Percentiles rank a stretch among this genome's conserved stretches.
These are phyloP conservation scores for Rhinoptilus africanus DNA, from an alignment of 2,113 vertebrate genomes.

Conservation along the genomic window DNA sequence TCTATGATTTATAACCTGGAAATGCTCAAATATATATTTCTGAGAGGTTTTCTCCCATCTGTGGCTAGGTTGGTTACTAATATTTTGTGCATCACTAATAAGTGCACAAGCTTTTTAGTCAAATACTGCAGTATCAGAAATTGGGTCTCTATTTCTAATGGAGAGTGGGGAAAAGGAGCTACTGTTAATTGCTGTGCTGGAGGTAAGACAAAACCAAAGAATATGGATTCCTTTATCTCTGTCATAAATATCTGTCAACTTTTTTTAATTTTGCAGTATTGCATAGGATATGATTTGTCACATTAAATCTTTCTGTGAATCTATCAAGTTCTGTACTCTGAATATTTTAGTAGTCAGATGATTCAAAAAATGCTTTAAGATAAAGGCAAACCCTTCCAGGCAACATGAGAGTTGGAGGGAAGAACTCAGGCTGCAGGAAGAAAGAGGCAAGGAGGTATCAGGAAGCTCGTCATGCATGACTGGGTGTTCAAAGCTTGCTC, in stretches of 20 bases:
- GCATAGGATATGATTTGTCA: neutral
- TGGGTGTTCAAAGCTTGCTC: neutral
- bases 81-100: neutral
- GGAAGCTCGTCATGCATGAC: neutral
- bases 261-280: neutral
- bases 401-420: neutral
- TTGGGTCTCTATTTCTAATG: neutral
- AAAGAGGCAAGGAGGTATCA: neutral
- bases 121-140: neutral
- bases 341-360: neutral
- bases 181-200: slow-evolving; percentile 6
- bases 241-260: neutral
- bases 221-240: neutral
- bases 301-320: neutral
- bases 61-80: neutral
- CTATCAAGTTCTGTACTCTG: neutral
- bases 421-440: neutral
- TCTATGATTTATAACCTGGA: neutral
- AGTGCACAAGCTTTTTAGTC: neutral
- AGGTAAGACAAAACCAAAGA: neutral
- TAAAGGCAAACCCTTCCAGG: neutral
- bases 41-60: neutral
- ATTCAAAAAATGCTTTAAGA: neutral
- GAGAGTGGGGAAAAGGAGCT: neutral
- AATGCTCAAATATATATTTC: neutral